Conservation (phyloP, 1,140 invertebrate species). For the Harlomillsia oculata region DNA sequence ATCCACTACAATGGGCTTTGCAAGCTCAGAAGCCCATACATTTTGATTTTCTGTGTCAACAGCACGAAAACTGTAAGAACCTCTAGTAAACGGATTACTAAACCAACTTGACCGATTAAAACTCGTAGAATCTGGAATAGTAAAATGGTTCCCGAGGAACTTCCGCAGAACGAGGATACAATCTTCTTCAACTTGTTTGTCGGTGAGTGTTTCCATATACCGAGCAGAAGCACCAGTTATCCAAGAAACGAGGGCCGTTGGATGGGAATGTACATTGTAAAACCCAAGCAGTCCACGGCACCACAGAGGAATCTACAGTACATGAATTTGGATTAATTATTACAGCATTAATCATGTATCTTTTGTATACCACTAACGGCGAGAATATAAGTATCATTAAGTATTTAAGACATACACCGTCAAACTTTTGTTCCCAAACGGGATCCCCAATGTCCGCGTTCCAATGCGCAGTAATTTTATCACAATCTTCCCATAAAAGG, state of each 20-base stretch:
- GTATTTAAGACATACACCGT: no score
- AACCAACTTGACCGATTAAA: constrained; percentile 42
- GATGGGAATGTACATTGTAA: constrained; percentile 1
- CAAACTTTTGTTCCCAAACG: no score
- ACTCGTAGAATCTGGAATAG: constrained; percentile 55
- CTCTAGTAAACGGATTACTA: constrained; percentile 57
- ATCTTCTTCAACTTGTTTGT: constrained; percentile 58
- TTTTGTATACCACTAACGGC: no score
- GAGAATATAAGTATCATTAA: no score
- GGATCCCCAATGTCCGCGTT: no score
- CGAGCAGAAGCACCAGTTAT: constrained; percentile 52
- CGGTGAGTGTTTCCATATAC: constrained; percentile 62
- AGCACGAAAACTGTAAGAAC: constrained; percentile 59
- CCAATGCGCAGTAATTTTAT: no score
- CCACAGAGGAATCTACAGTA: no score
- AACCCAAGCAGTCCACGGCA: no score
- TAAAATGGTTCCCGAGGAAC: constrained; percentile 50
- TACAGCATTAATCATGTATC: no score
- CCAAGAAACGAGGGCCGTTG: constrained; percentile 9
- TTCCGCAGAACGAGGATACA: constrained; percentile 54
- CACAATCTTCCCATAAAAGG: no score
- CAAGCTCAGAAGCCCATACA: constrained; percentile 22
- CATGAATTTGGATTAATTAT: no score
- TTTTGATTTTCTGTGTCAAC: constrained; percentile 44
- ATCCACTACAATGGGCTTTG: not conserved